Conservation (phyloP, 2,113 vertebrate genomes). For the Elephas maximus region DNA sequence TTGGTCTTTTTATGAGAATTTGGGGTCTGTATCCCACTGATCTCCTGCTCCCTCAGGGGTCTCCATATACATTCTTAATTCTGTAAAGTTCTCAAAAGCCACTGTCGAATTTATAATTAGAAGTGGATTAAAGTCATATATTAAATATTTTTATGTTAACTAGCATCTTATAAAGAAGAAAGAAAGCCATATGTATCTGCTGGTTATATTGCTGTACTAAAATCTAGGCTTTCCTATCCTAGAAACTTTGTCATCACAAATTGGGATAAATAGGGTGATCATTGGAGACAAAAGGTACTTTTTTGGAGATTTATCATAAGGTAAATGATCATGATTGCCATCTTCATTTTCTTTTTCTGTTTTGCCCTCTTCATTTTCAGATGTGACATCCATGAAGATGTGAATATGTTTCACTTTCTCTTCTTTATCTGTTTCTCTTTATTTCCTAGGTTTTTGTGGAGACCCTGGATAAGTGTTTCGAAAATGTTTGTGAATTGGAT, state of each 20-base stretch:
- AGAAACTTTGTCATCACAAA: too few species aligned
- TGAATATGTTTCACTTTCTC: not conserved
- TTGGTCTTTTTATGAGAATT: too few species aligned
- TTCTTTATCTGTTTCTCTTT: slow-evolving; percentile 56
- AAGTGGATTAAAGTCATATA: not conserved
- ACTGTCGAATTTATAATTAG: not conserved
- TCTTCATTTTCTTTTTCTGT: not conserved
- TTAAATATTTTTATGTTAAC: not conserved
- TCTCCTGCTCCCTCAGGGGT: too few species aligned
- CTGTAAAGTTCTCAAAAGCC: not conserved
- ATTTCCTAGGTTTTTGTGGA: slow-evolving; percentile 95
- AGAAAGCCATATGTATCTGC: not conserved
- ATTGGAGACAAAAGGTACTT: not conserved
- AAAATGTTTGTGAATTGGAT: slow-evolving; percentile 97
- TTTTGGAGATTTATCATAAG: not conserved
- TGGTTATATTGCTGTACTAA: not conserved
- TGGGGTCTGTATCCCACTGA: too few species aligned
- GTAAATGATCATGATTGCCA: not conserved
- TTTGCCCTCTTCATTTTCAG: not conserved
- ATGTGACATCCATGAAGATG: not conserved
- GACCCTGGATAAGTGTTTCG: slow-evolving; percentile 97
- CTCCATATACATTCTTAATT: not conserved
- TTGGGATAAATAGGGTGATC: not conserved
- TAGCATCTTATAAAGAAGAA: not conserved
- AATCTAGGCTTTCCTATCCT: not conserved